Base-by-base conservation (phyloP, 2,113 vertebrate species). In the Geothlypis trichas region DNA sequence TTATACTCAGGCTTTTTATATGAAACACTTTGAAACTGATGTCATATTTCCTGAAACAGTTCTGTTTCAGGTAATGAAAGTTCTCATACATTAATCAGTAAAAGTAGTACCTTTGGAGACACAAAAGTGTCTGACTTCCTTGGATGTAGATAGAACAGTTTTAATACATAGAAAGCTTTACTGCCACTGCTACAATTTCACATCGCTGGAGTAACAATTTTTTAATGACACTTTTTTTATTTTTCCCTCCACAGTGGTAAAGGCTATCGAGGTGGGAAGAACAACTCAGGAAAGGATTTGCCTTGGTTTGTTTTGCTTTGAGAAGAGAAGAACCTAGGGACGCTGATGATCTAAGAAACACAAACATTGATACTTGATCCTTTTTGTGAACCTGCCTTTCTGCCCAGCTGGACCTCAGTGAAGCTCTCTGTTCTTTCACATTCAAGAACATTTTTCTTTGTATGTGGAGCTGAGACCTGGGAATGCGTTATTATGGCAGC, bases 401-500 rank as follows among this genome's bases (percentile, higher is more conserved):
- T 83, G 62, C 35, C 67, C 66, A 5, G 46, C 85, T 92, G 61
- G n/a, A 87, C 87, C 24, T 93, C n/a, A 12, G 62, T 30, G 46
- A 54, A 63, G 0, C 17, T 62, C 51, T 80, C 65, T 15, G 1
- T 83, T 81, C 41, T 62, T 93, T 84, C 35, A 47, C 65, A 22
- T 68, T 89, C 5, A 8, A 79, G 92, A 81, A 52, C 52, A 4
- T 72, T 66, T 89, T 95, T 69, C 83, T 94, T 98, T 91, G 77
- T 93, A 98, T 98, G 98, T 97, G 96, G 95, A 96, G 88, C 95
- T 98, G 97, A 97, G 74, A 95, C 67, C 90, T 96, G 96, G 97
- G 97, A 97, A 98, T 98, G 97, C 94, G 92, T 97, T 97, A 98
- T 97, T 97, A 99, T 99, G 98, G 98, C 98, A 96, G 98, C 98